Evolutionary conservation across 2,888 invertebrate species (phyloP), one percentile per base, ranked within the genome.

Genomic region (Rutpela maculata): DNA sequence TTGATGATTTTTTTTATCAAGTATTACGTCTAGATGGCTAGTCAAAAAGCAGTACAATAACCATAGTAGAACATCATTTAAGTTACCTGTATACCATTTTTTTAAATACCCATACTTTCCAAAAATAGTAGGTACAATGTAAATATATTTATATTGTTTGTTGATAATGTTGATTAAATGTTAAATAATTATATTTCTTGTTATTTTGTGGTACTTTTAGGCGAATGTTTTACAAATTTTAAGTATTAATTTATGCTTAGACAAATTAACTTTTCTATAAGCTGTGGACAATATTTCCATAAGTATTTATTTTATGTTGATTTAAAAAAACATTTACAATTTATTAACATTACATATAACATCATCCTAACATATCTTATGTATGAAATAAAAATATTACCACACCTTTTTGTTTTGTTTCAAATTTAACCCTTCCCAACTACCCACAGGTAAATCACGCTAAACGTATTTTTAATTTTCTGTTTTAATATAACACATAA

Each of bases 321-420:
- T 70, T 70, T 70, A 59, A 38, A 59, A 38, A 18, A 69, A 56
- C 50, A 50, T 50, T 22, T 66, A 76, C 68, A n/a, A 69, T 74
- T 76, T 81, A 78, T 79, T 77, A 78, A 78, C 76, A 38, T 76
- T 75, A 78, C 59, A 80, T 78, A 72, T 81, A 79, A 75, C 75
- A 75, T 78, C 75, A 78, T 76, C 79, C 79, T 84, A 84, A 84
- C 84, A 84, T 84, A 84, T 84, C 84, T 80, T 81, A 77, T 78
- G 75, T 82, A 83, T 83, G 81, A 81, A 84, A 82, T 79, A 78
- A 80, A 78, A 59, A 63, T 62, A 72, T 72, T 72, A 72, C 72
- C 72, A 72, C 72, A 63, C 17, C 1, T 10, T n/a, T 38, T 43
- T 43, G 65, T 65, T 38, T 65, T 9, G 38, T 65, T 43, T 19